Conservation (phyloP, 2,888 invertebrate genomes). For the Leptogaster cylindrica region DNA sequence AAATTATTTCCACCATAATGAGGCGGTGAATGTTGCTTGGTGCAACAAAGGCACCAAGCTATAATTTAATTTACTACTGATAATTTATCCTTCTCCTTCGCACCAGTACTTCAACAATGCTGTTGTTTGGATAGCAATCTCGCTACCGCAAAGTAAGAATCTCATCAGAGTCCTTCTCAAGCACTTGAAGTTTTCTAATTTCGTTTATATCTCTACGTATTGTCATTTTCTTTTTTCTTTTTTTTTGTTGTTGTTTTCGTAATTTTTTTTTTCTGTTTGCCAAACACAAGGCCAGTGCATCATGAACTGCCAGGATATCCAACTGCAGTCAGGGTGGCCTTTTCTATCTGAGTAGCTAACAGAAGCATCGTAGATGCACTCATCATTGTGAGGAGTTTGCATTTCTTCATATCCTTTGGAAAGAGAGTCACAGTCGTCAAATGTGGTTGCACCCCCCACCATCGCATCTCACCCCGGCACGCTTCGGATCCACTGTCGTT, state of each 20-base stretch:
- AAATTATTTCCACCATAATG: too few relatives aligned
- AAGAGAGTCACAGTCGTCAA: slow-evolving; percentile 14
- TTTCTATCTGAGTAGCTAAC: not conserved
- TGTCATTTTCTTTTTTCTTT: slow-evolving; percentile 25
- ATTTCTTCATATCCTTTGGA: slow-evolving; percentile 34
- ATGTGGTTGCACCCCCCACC: slow-evolving; percentile 23
- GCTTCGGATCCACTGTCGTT: slow-evolving; percentile 1
- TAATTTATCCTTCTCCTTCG: not conserved
- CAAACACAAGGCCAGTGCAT: slow-evolving; percentile 33
- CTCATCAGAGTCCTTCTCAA: not conserved
- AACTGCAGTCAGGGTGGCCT: slow-evolving; percentile 27
- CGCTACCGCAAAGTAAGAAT: slow-evolving; percentile 24
- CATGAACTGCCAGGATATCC: slow-evolving; percentile 6
- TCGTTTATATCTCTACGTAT: slow-evolving; percentile 26
- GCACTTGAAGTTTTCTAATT: slow-evolving; percentile 36
- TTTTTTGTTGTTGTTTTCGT: not conserved
- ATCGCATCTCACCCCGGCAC: slow-evolving; percentile 20
- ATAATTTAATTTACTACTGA: too few relatives aligned
- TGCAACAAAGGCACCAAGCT: too few relatives aligned
- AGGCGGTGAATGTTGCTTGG: too few relatives aligned
- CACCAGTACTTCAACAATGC: not conserved
- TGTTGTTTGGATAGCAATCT: slow-evolving; percentile 5
- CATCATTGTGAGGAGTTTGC: slow-evolving; percentile 36
- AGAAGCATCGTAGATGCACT: slow-evolving; percentile 12
- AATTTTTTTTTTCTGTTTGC: slow-evolving; percentile 4